Evolutionary conservation across 2,113 vertebrate species (phyloP).

Genomic region (Poicephalus gulielmi): DNA sequence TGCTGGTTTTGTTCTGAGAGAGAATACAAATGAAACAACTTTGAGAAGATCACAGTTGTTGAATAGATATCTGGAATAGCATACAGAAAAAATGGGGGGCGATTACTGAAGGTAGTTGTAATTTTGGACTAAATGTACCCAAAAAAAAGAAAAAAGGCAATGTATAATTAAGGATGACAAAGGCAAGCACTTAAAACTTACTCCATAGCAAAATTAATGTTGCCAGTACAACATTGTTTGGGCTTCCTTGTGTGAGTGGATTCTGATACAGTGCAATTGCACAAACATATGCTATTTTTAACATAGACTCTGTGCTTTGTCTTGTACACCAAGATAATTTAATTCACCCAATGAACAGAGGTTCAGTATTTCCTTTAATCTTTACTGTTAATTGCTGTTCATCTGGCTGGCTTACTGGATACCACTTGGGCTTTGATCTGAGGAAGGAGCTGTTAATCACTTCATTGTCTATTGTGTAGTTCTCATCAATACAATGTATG

Average conservation of each 20-base stretch:
- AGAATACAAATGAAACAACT: not conserved
- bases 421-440: not conserved
- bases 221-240: not conserved
- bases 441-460: not conserved
- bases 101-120: not conserved
- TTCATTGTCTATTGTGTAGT: not conserved
- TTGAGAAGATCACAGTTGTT: not conserved
- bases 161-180: not conserved
- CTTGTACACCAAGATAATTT: not conserved
- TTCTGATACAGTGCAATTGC: not conserved
- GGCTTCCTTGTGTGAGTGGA: not conserved
- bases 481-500: not conserved
- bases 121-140: not conserved
- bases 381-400: not conserved
- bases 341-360: not conserved
- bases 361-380: conserved; percentile 38
- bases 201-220: not conserved
- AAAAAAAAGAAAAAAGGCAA: not conserved
- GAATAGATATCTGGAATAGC: not conserved
- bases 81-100: accelerated
- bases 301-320: not conserved
- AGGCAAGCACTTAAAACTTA: not conserved
- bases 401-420: not conserved
- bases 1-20: not conserved
- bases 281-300: not conserved